phyloP scores from a whole-genome alignment of 92 coral and sea anemone genomes.

The Diadumene lineata region DNA sequence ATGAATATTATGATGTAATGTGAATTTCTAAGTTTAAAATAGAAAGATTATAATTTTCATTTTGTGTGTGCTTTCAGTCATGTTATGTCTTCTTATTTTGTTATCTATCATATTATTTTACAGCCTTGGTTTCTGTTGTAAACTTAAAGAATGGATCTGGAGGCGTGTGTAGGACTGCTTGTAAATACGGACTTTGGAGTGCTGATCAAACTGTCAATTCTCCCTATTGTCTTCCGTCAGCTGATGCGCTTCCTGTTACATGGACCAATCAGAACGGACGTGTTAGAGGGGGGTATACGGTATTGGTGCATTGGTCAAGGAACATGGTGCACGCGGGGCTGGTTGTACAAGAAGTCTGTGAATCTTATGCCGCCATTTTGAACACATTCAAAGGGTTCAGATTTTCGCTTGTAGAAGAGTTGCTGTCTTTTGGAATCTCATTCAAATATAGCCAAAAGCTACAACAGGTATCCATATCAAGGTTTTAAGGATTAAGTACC shows the following conservation, averaged over 20 bases:
- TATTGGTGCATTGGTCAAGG: slow-evolving; percentile 83
- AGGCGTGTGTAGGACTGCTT: slow-evolving; percentile 38
- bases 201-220: slow-evolving; percentile 66
- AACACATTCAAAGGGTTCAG: slow-evolving; percentile 67
- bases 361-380: slow-evolving; percentile 95
- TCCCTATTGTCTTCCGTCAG: slow-evolving; percentile 59
- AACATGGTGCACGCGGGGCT: slow-evolving; percentile 86
- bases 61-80: not conserved
- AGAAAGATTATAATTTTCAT: not conserved
- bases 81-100: not conserved
- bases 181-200: slow-evolving; percentile 39
- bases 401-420: slow-evolving; percentile 66
- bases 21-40: not conserved
- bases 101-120: slow-evolving; percentile 12
- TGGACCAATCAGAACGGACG: slow-evolving; percentile 79
- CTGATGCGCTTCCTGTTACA: slow-evolving; percentile 63
- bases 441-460: slow-evolving; percentile 59
- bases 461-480: slow-evolving; percentile 55
- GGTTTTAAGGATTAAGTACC: slow-evolving; percentile 22
- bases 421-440: slow-evolving; percentile 33
- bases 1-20: slow-evolving; percentile 1
- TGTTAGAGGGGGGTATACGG: slow-evolving; percentile 73
- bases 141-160: slow-evolving; percentile 17
- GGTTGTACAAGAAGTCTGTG: slow-evolving; percentile 91
- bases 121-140: not conserved